phyloP scores from a whole-genome alignment of 2,113 vertebrate genomes.

The Sterna hirundo region DNA sequence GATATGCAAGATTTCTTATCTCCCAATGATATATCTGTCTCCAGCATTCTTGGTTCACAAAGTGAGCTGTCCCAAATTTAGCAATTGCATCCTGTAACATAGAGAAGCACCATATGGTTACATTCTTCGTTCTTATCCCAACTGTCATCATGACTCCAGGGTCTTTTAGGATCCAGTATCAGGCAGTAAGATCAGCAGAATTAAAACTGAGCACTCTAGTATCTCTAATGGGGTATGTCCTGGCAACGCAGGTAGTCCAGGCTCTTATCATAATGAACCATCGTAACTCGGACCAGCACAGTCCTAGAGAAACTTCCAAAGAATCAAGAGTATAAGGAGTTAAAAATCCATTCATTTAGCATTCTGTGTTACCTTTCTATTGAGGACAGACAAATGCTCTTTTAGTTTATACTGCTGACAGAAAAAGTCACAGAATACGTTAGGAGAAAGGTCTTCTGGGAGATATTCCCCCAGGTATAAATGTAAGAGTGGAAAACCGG shows the following conservation, averaged over 20 bases:
- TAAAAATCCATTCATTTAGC: background rate
- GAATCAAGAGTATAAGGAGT: background rate
- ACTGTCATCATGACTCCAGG: background rate
- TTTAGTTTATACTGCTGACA: background rate
- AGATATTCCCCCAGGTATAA: background rate
- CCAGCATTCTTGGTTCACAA: background rate
- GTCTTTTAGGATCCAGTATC: background rate
- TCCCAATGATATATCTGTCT: background rate
- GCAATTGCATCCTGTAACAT: conserved; percentile 6
- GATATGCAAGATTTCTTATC: conserved; percentile 18
- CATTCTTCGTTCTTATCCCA: conserved; percentile 28
- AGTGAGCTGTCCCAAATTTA: conserved; percentile 14
- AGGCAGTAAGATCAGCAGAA: background rate
- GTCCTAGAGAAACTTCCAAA: background rate
- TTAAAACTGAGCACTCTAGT: background rate
- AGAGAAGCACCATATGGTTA: conserved; percentile 25
- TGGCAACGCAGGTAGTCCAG: background rate
- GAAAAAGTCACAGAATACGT: background rate
- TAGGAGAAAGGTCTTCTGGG: background rate
- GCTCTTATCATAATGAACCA: background rate
- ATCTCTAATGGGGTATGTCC: background rate
- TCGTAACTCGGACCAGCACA: background rate
- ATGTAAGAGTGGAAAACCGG: background rate
- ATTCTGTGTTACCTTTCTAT: background rate
- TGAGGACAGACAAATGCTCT: background rate